Percentiles rank a stretch among this genome's conserved stretches.
Evolutionary conservation across 2,888 invertebrate genomes (phyloP).

Genomic region (Apeira syringaria): DNA sequence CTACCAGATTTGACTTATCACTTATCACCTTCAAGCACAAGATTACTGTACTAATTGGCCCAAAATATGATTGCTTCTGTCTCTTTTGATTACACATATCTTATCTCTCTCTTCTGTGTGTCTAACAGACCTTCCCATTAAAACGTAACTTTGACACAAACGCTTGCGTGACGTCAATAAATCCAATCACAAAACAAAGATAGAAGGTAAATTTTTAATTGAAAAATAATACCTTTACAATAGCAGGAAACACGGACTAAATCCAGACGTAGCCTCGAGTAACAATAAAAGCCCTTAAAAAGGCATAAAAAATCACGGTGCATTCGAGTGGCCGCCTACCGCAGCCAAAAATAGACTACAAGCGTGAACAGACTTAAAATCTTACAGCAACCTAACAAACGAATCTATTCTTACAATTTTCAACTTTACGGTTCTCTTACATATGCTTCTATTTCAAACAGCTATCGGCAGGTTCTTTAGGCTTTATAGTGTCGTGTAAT

Average conservation of each 20-base stretch:
- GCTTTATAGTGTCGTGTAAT: conserved; percentile 20
- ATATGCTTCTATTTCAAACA: conserved; percentile 1
- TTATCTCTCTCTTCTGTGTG: too few relatives aligned
- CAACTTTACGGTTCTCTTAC: background rate
- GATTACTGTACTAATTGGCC: too few relatives aligned
- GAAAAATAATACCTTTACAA: conserved; percentile 62
- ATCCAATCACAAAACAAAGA: conserved; percentile 5
- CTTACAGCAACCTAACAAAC: conserved; percentile 14
- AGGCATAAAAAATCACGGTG: conserved; percentile 63
- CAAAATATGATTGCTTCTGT: too few relatives aligned
- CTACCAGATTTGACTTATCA: too few relatives aligned
- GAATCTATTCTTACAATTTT: background rate
- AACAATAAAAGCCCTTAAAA: conserved; percentile 65
- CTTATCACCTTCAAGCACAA: too few relatives aligned
- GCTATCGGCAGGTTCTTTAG: conserved; percentile 5
- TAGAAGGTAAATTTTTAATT: conserved; percentile 46
- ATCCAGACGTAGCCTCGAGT: conserved; percentile 64
- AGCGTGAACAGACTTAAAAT: conserved; percentile 1
- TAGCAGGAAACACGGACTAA: conserved; percentile 74
- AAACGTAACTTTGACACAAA: too few relatives aligned
- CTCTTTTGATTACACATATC: too few relatives aligned
- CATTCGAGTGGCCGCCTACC: conserved; percentile 80
- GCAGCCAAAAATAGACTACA: conserved; percentile 77
- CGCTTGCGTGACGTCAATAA: conserved; percentile 11
- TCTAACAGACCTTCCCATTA: too few relatives aligned